Evolutionary conservation across 2,888 invertebrate species (phyloP), one percentile per base, ranked within the genome.

Genomic region (Alentia gelatinosa): DNA sequence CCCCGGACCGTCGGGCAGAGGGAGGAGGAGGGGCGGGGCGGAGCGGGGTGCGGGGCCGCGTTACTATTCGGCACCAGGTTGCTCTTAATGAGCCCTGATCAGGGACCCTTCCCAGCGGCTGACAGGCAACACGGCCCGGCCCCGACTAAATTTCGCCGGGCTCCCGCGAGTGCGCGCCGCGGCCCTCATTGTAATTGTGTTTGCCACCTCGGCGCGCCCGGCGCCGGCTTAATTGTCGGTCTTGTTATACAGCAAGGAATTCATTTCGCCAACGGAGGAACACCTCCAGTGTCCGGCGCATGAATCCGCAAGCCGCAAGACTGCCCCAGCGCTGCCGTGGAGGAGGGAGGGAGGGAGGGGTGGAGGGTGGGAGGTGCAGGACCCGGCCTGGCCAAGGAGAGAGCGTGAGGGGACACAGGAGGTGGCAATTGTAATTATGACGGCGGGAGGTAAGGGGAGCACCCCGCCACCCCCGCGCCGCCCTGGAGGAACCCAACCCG

Each of bases 171-270:
- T 86, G 86, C 30, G 37, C n/a, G 23, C 12, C 37, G 40, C 33
- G 86, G 47, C n/a, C 35, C 86, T 86, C 86, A 86, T 86, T 86
- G 86, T 86, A 86, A 86, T 86, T 86, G 86, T 86, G 86, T 86
- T 86, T 86, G 86, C 86, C 86, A 86, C 86, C 86, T 86, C 86
- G 15, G 86, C 42, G 86, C 86, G 15, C 42, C 86, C 15, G 86
- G 37, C 19, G 47, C 47, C 23, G 50, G 86, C 86, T 86, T 86
- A 86, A 86, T 86, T 86, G 86, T 86, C 86, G 86, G 86, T 30
- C 47, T 86, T 42, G 86, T 86, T 86, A 86, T 86, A 86, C 86
- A 86, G 86, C 86, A 30, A 86, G 86, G 86, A 86, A 86, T 86
- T 86, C 86, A 86, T 86, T 86, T 86, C 37, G 86, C 30, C 86